Evolutionary conservation across 2,888 invertebrate genomes (phyloP), one percentile per base, ranked within the genome.

Genomic region (Alcis repandata): DNA sequence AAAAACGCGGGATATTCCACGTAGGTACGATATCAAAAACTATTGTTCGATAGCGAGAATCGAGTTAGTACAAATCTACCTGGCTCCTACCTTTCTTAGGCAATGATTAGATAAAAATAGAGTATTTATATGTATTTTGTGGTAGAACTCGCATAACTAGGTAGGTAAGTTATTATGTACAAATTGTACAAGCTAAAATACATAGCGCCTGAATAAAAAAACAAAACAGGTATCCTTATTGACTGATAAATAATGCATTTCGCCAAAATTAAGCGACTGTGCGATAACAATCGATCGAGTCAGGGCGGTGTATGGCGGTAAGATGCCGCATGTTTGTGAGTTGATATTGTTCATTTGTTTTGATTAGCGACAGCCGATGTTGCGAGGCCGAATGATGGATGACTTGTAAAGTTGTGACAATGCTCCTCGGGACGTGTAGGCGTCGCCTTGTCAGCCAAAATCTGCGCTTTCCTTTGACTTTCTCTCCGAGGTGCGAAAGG

Each of bases 401-500:
- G 88, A 87, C 85, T 88, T 86, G 89, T 84, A 88, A 88, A 87
- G 85, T 88, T 86, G 89, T 84, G 88, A 88, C 90, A 88, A 88
- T 87, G 87, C 83, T 90, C 89, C 89, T 89, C 83, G 90, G 90
- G 90, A 88, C 86, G 87, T 84, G 92, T 92, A 87, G 92, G 93
- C 91, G 91, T 84, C 84, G 67, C 69, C 86, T 89, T 88, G 88
- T 86, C 91, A 89, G 90, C 88, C 91, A 90, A 92, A 92, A 91
- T 92, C 90, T 90, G 89, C 92, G 89, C 93, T 92, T 93, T 92
- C 93, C 92, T 92, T 87, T 86, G 84, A 92, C 93, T 93, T 92
- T 93, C 93, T 92, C 93, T 93, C 84, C 80, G 92, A 92, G 91
- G 92, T 92, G 92, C 91, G 90, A 92, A 91, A 89, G 92, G 91